Percentiles rank a stretch among this genome's conserved stretches.
These are phyloP conservation scores for Lathronympha strigana DNA, from an alignment of 2,888 invertebrate genomes.

Conservation along the genomic window DNA sequence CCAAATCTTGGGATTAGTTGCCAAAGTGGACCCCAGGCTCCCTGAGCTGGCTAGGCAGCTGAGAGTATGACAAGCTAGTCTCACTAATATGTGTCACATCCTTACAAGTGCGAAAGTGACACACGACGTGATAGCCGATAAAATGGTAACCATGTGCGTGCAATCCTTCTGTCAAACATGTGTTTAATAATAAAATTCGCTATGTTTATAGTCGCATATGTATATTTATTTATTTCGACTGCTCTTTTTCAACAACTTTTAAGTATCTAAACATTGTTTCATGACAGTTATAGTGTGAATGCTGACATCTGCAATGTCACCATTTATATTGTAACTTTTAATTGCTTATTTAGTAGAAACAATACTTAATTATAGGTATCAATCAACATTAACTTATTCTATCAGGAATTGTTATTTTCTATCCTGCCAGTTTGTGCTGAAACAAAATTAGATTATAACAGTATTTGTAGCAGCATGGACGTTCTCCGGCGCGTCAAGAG, in stretches of 20 bases:
- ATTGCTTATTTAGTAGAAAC: constrained; percentile 8
- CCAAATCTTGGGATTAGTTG: too few species aligned
- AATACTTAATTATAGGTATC: background rate
- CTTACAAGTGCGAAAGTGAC: too few species aligned
- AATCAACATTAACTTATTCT: background rate
- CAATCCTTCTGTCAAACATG: too few species aligned
- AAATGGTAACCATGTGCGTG: too few species aligned
- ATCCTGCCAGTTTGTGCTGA: background rate
- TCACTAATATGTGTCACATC: too few species aligned
- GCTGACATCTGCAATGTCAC: background rate
- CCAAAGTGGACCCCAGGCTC: too few species aligned
- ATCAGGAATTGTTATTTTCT: background rate
- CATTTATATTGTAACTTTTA: background rate
- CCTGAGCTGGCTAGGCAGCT: too few species aligned
- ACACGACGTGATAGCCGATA: too few species aligned
- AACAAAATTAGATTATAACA: background rate
- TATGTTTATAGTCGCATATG: too few species aligned
- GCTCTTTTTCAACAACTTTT: too few species aligned
- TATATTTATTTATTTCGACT: background rate
- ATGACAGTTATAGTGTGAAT: background rate
- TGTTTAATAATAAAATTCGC: too few species aligned
- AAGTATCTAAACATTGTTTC: background rate
- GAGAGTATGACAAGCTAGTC: too few species aligned
- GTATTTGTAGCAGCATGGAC: constrained; percentile 44
- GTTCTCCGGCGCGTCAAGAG: constrained; percentile 45